Evolutionary conservation across 2,888 invertebrate genomes (phyloP), one percentile per base, ranked within the genome.

Genomic region (Teleogryllus oceanicus): DNA sequence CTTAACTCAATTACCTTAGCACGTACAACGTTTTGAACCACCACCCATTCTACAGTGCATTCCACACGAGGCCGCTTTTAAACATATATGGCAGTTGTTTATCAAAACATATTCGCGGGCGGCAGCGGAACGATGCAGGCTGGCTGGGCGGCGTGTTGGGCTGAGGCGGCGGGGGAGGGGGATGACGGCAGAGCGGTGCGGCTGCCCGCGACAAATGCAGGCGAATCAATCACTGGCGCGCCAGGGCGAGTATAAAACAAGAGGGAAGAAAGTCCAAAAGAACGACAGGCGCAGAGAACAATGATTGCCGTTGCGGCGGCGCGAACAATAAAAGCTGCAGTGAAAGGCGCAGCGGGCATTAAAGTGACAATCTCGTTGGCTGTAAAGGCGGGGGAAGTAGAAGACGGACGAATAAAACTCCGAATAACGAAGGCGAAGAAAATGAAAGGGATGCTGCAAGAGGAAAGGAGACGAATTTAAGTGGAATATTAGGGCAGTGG

Each of bases 361-460:
- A 62, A 62, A 62, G 62, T n/a, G 62, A 62, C 62, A 62, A n/a
- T 18, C 62, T 62, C 62, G 62, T 62, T n/a, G 62, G 62, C n/a
- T 18, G n/a, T 62, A 62, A 62, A 62, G 16, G 16, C 62, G 62
- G 62, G 51, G 5, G 13, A 13, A n/a, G 62, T 11, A 62, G 13
- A 37, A 37, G 37, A 37, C 37, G 37, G 8, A 8, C 37, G 5
- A 37, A 37, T 37, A 37, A 37, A 37, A 37, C 37, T 5, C 1
- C 37, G 37, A 37, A 37, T 37, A 37, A 37, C 37, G 37, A 37
- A 37, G 5, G 37, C 37, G 37, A 37, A 37, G 37, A 37, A 37
- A 37, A 37, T 37, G 37, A 37, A 37, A 37, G 8, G 37, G 8
- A 8, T 37, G 37, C 4, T 37, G 37, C 37, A 37, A 37, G 8